Evolutionary conservation across 2,888 invertebrate genomes (phyloP).

Genomic region (Drosophila helvetica): DNA sequence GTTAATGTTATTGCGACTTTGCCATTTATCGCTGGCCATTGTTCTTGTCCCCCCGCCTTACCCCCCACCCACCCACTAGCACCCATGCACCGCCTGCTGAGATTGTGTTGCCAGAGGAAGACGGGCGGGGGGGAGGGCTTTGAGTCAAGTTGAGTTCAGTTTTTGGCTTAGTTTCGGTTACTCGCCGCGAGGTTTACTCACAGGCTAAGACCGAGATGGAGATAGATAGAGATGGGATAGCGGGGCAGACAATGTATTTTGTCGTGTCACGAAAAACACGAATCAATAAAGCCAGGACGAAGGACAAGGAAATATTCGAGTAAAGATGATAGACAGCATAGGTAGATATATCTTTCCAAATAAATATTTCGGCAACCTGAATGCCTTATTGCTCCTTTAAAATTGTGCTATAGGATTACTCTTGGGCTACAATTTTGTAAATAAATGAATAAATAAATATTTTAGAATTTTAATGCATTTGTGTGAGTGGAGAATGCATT

Average conservation of each 20-base stretch:
- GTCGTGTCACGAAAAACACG: neutral
- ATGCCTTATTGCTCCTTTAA: too few relatives aligned
- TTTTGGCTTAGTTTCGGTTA: slow-evolving; percentile 8
- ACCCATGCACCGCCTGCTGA: slow-evolving; percentile 35
- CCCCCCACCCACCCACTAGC: slow-evolving; percentile 45
- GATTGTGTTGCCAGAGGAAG: slow-evolving; percentile 27
- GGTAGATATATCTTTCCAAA: too few relatives aligned
- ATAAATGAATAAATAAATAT: too few relatives aligned
- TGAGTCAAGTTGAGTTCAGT: neutral
- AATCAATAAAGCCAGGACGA: neutral
- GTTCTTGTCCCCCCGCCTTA: slow-evolving; percentile 54
- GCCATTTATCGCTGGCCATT: slow-evolving; percentile 65
- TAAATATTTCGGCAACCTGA: too few relatives aligned
- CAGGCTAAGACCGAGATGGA: slow-evolving; percentile 9
- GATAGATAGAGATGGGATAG: neutral
- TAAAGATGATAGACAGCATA: too few relatives aligned
- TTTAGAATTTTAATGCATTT: too few relatives aligned
- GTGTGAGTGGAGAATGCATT: too few relatives aligned
- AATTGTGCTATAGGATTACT: too few relatives aligned
- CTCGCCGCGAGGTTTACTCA: slow-evolving; percentile 18
- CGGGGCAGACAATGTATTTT: rapidly evolving
- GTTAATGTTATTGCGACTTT: slow-evolving; percentile 76
- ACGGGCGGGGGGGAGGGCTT: neutral
- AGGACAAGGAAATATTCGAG: slow-evolving; percentile 41
- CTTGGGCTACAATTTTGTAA: too few relatives aligned